Percentiles rank a stretch among this genome's conserved stretches.
phyloP scores from a whole-genome alignment of 2,113 vertebrate species.

The Grallaria varia region DNA sequence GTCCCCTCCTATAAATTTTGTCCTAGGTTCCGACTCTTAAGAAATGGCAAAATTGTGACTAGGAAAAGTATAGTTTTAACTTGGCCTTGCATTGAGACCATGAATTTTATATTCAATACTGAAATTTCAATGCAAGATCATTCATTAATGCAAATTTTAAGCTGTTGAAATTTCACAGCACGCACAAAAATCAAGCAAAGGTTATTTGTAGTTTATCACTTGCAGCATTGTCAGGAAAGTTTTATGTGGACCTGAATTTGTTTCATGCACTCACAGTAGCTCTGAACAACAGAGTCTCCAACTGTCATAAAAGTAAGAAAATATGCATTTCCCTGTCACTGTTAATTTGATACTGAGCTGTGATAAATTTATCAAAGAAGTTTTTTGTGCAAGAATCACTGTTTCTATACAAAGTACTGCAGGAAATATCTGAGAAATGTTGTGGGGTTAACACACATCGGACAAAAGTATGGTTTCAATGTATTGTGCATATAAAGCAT shows the following conservation, averaged over 20 bases:
- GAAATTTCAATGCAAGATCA: neutral
- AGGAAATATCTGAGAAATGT: neutral
- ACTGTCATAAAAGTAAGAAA: neutral
- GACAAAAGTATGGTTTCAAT: neutral
- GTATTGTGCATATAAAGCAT: neutral
- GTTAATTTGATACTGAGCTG: neutral
- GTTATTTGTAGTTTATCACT: neutral
- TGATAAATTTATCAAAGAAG: neutral
- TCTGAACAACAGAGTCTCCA: neutral
- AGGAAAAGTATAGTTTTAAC: neutral
- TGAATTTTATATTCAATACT: neutral
- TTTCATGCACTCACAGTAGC: neutral
- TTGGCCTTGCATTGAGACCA: neutral
- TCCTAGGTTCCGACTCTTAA: neutral
- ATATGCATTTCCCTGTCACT: neutral
- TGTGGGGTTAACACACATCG: neutral
- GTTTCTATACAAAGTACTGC: neutral
- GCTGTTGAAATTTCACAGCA: neutral
- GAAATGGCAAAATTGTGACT: neutral
- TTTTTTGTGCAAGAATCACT: neutral
- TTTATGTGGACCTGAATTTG: neutral
- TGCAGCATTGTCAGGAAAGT: neutral
- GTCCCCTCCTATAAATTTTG: neutral
- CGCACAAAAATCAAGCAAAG: neutral
- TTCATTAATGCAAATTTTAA: neutral